phyloP scores from a whole-genome alignment of 1,140 invertebrate genomes.

The Drosophila willistoni region DNA sequence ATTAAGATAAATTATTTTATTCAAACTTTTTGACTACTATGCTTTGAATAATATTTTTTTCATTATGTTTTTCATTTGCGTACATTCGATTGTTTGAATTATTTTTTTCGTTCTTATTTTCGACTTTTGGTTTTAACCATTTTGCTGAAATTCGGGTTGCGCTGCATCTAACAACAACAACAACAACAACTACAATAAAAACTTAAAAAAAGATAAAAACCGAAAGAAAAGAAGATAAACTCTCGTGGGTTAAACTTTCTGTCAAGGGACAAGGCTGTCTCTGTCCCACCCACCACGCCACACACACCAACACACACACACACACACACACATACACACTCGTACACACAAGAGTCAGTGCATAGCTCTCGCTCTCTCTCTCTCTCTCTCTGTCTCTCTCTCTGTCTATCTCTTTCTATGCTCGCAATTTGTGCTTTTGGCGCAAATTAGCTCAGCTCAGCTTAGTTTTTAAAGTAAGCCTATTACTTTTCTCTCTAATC shows the following conservation, averaged over 20 bases:
- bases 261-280: slow-evolving; percentile 22
- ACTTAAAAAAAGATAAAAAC: slow-evolving; percentile 34
- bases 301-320: too few species aligned
- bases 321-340: too few species aligned
- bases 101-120: slow-evolving; percentile 29
- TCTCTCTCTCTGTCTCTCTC: slow-evolving; percentile 1
- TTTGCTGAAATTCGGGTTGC: slow-evolving; percentile 69
- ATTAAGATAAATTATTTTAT: slow-evolving; percentile 42
- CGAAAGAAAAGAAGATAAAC: slow-evolving; percentile 38
- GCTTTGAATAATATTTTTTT: slow-evolving; percentile 56
- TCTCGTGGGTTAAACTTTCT: slow-evolving; percentile 43
- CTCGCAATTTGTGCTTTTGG: slow-evolving; percentile 55
- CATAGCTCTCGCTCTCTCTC: slow-evolving; percentile 36
- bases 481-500: slow-evolving; percentile 58
- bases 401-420: slow-evolving; percentile 22
- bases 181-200: background rate
- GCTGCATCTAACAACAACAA: slow-evolving; percentile 53
- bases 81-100: slow-evolving; percentile 38
- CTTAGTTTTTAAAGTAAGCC: slow-evolving; percentile 76
- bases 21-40: slow-evolving; percentile 45
- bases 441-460: slow-evolving; percentile 50
- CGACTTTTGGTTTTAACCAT: slow-evolving; percentile 32
- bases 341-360: slow-evolving; percentile 21
- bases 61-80: slow-evolving; percentile 39
- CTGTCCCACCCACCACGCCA: slow-evolving; percentile 27